A percentile compares a stretch with the other conserved stretches of the same genome.
phyloP scores from a whole-genome alignment of 2,113 vertebrate species.

The Stigmatopora argus region DNA sequence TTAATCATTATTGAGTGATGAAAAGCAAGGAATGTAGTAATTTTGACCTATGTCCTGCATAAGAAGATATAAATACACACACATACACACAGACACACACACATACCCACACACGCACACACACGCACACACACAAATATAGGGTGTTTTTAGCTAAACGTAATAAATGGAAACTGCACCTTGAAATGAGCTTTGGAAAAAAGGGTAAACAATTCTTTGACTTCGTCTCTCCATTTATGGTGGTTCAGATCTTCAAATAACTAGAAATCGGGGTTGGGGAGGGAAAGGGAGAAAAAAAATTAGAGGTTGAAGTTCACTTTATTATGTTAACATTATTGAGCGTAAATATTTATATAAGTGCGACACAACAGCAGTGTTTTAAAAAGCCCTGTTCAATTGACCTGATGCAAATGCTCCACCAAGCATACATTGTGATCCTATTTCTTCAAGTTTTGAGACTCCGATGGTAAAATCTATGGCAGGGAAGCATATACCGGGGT shows the following conservation, averaged over 20 bases:
- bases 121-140: no score
- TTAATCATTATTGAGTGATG: not conserved
- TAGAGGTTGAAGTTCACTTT: conserved; percentile 14
- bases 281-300: conserved; percentile 1
- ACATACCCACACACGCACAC: no score
- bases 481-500: no score
- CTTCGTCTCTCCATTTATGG: conserved; percentile 42
- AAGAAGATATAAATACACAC: no score
- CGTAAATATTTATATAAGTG: not conserved
- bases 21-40: not conserved
- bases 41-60: not conserved
- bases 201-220: conserved; percentile 52
- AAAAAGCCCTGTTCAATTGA: no score
- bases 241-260: conserved; percentile 44
- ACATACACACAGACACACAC: no score
- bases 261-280: conserved; percentile 32
- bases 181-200: conserved; percentile 62
- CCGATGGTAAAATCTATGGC: no score
- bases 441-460: no score
- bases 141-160: not conserved
- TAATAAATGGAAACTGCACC: conserved; percentile 43
- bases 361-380: no score
- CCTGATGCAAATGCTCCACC: no score
- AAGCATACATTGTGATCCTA: no score
- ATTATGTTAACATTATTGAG: not conserved